Evolutionary conservation across 2,888 invertebrate species (phyloP).

Genomic region (Dynastes hyllus): DNA sequence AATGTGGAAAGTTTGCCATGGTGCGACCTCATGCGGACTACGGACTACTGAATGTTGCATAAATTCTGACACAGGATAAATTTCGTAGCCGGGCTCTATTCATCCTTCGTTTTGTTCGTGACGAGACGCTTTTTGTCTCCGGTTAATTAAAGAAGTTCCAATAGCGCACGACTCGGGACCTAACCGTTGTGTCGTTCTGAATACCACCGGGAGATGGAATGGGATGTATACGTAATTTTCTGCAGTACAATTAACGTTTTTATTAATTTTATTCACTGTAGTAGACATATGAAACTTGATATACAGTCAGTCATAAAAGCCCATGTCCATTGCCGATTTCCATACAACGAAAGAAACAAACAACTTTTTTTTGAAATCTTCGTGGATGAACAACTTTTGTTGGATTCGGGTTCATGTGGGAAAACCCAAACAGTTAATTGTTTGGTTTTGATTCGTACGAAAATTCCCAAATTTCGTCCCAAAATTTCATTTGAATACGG

Average conservation of each 20-base stretch:
- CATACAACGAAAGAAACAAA: no score
- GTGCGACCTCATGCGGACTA: constrained; percentile 45
- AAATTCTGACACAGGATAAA: constrained; percentile 45
- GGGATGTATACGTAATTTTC: constrained; percentile 14
- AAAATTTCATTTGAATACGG: no score
- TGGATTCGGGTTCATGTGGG: no score
- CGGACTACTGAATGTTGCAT: constrained; percentile 48
- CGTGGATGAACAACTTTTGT: no score
- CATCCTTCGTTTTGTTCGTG: constrained; percentile 34
- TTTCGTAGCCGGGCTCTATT: constrained; percentile 30
- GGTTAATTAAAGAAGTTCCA: constrained; percentile 34
- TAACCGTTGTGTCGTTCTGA: background rate
- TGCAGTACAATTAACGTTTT: background rate
- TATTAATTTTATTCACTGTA: background rate
- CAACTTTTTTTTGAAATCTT: no score
- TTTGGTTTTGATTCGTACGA: no score
- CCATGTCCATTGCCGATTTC: no score
- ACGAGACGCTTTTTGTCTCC: constrained; percentile 23
- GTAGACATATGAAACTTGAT: no score
- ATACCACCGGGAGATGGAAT: background rate
- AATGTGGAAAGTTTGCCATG: constrained; percentile 41
- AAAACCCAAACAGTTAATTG: no score
- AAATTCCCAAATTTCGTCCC: no score
- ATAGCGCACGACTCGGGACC: background rate
- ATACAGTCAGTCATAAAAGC: no score